A percentile compares a stretch with the other conserved stretches of the same genome.
phyloP scores from a whole-genome alignment of 2,888 invertebrate species.

The Blastobasis lacticolella region DNA sequence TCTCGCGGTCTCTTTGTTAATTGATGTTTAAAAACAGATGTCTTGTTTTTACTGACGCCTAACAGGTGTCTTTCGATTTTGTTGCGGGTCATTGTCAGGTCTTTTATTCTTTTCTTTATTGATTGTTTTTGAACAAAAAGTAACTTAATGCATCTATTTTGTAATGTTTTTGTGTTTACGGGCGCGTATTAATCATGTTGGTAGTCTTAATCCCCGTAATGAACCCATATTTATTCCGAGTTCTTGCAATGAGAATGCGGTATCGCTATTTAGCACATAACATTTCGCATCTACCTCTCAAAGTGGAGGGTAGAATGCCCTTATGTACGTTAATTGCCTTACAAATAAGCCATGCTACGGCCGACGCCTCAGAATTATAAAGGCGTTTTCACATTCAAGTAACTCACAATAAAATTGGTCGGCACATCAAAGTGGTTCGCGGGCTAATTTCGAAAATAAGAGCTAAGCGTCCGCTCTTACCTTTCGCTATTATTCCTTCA shows the following conservation, averaged over 20 bases:
- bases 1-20: constrained; percentile 16
- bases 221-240: no score
- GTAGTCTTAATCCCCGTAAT: no score
- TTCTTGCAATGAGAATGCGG: no score
- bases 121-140: no score
- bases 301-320: not conserved
- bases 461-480: constrained; percentile 62
- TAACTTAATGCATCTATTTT: no score
- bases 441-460: constrained; percentile 69
- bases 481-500: constrained; percentile 60
- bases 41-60: not conserved
- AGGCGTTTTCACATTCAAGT: constrained; percentile 53
- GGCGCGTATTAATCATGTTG: no score
- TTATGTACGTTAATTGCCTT: constrained; percentile 23
- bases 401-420: constrained; percentile 48
- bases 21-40: constrained; percentile 19
- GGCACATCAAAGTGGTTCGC: constrained; percentile 64
- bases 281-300: no score
- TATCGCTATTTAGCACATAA: no score
- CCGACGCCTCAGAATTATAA: constrained; percentile 56
- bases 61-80: no score
- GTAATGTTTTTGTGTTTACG: no score
- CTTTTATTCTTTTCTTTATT: constrained; percentile 7
- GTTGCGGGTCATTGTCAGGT: no score
- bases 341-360: constrained; percentile 29